Conservation (phyloP, 2,113 vertebrate genomes). For the Gavia stellata region DNA sequence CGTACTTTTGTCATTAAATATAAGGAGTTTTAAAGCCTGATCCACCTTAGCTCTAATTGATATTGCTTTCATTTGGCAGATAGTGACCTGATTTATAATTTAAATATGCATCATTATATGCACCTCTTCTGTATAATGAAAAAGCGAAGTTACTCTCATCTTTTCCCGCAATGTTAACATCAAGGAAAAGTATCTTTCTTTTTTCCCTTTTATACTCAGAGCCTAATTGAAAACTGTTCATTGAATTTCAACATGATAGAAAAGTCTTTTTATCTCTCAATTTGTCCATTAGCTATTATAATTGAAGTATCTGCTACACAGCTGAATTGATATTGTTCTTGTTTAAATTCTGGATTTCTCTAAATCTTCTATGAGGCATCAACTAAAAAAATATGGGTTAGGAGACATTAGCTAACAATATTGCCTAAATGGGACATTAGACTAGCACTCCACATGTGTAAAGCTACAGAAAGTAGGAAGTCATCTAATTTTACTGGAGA, state of each 20-base stretch:
- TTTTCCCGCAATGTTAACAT: slow-evolving; percentile 78
- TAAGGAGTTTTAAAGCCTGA: slow-evolving; percentile 81
- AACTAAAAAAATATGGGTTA: slow-evolving; percentile 22
- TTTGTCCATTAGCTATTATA: slow-evolving; percentile 84
- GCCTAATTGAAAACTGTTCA: slow-evolving; percentile 85
- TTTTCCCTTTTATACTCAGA: slow-evolving; percentile 72
- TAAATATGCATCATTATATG: slow-evolving; percentile 81
- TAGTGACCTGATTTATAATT: slow-evolving; percentile 86
- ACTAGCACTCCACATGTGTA: slow-evolving; percentile 13
- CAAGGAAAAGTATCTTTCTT: slow-evolving; percentile 77
- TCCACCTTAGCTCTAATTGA: slow-evolving; percentile 83
- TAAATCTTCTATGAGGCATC: slow-evolving; percentile 68
- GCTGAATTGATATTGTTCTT: slow-evolving; percentile 78
- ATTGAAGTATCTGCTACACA: slow-evolving; percentile 79
- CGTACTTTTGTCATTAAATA: slow-evolving; percentile 85
- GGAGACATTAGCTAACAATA: background rate
- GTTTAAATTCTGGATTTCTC: slow-evolving; percentile 75
- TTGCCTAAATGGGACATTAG: background rate
- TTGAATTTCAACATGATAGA: slow-evolving; percentile 81
- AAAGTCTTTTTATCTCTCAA: slow-evolving; percentile 83
- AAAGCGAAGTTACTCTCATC: slow-evolving; percentile 80
- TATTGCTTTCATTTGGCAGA: slow-evolving; percentile 84
- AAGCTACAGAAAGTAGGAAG: slow-evolving; percentile 59
- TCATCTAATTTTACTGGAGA: slow-evolving; percentile 63
- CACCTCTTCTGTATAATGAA: slow-evolving; percentile 79